These are phyloP conservation scores for Heliconius aoede DNA, from an alignment of 2,888 invertebrate genomes.

Conservation along the genomic window DNA sequence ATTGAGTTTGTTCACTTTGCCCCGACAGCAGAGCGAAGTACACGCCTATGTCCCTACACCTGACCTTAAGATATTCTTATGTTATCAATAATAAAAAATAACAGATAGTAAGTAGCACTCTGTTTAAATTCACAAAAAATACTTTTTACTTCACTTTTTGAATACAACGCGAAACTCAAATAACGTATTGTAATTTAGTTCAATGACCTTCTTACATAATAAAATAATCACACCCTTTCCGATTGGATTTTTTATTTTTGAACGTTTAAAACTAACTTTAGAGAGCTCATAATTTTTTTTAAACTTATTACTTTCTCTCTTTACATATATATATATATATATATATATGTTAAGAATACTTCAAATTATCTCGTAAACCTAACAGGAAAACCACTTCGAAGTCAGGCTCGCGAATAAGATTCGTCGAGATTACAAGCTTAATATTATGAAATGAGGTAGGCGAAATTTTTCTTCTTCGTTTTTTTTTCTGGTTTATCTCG, in stretches of 20 bases:
- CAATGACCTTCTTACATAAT: slow-evolving; percentile 5
- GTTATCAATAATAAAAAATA: background rate
- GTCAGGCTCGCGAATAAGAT: slow-evolving; percentile 5
- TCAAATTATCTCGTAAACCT: slow-evolving; percentile 28
- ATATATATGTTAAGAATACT: slow-evolving; percentile 25
- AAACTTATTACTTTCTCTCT: background rate
- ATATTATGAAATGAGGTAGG: background rate
- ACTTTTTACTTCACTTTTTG: background rate
- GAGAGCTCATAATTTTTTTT: background rate
- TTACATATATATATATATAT: background rate
- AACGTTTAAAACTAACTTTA: background rate
- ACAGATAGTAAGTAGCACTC: background rate
- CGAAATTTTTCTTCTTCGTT: background rate
- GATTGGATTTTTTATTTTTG: background rate
- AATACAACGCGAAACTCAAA: background rate
- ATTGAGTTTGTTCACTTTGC: too few species aligned
- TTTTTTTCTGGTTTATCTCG: background rate
- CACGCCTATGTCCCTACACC: too few species aligned
- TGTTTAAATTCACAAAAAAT: background rate
- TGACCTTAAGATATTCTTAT: background rate
- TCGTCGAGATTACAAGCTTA: slow-evolving; percentile 14
- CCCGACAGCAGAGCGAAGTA: too few species aligned
- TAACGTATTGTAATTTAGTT: slow-evolving; percentile 13
- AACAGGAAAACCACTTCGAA: slow-evolving; percentile 28
- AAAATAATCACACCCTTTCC: slow-evolving; percentile 12